Evolutionary conservation across 2,888 invertebrate species (phyloP), one percentile per base, ranked within the genome.

Genomic region (Latrodectus hesperus): DNA sequence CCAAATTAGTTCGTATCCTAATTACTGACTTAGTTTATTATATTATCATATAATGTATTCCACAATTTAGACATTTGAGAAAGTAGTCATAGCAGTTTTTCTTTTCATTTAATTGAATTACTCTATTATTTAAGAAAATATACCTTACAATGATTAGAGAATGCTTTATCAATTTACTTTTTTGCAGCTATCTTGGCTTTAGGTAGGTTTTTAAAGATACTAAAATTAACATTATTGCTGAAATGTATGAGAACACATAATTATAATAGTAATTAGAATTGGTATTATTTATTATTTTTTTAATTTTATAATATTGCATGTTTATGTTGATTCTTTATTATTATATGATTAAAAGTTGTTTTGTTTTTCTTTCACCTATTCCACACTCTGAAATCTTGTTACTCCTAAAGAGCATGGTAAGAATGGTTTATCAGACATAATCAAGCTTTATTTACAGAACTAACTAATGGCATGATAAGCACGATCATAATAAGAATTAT

Each of bases 331-430:
- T 0, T 68, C 17, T 60, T 16, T 38, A 16, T 60, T 60, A 12
- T 68, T 68, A 12, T 22, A 26, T 68, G 14, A 60, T 60, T 14
- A n/a, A 60, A 60, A 14, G 60, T 60, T 67, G 22, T 55, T 78
- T 77, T 68, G 51, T 51, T 81, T 65, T 53, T 38, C 17, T 26
- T 55, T 22, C 51, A 74, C 51, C 53, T 64, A 12, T 22, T 17
- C 67, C 17, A 22, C 67, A 22, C 67, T 26, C 22, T 82, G n/a
- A 55, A 70, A 70, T 75, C 26, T 74, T 70, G 80, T 22, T 53
- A 64, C 71, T 82, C 22, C 67, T 51, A 80, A 71, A 80, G 82
- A 82, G 70, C 68, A 75, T 75, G 82, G 82, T 82, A 82, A 82
- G 82, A 75, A 68, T 68, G 75, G 70, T 81, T 81, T 72, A 80